These are phyloP conservation scores for Steinernema feltiae DNA, from an alignment of 1,140 invertebrate species.

Conservation along the genomic window DNA sequence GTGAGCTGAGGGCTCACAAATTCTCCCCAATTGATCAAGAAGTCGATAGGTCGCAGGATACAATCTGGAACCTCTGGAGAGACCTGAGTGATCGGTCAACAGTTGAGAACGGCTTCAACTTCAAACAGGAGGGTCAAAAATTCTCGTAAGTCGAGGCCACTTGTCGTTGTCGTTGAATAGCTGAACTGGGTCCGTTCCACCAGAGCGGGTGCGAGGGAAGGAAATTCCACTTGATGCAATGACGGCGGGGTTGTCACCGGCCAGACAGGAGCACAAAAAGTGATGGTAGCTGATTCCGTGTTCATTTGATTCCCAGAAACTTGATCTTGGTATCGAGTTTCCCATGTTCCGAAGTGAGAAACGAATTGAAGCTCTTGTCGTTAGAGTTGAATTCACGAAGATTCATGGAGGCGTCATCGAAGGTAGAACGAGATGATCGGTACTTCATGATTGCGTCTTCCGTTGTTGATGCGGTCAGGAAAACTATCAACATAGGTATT, in stretches of 20 bases:
- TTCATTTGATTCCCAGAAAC: conserved; percentile 16
- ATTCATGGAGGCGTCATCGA: conserved; percentile 21
- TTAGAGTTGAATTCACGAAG: conserved; percentile 30
- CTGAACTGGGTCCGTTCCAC: conserved; percentile 11
- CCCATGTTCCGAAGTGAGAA: not conserved
- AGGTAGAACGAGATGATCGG: conserved; percentile 21
- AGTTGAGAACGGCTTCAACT: conserved; percentile 23
- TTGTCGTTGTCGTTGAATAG: conserved; percentile 12
- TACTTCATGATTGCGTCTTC: not conserved
- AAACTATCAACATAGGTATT: conserved; percentile 32
- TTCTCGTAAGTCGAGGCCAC: conserved; percentile 14
- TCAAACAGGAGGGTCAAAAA: conserved; percentile 20
- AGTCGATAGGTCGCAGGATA: not conserved
- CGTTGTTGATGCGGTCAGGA: not conserved
- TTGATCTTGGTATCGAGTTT: not conserved
- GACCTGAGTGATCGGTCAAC: not conserved
- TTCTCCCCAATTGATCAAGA: not conserved
- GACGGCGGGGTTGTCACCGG: no score
- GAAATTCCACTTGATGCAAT: no score
- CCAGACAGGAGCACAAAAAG: no score
- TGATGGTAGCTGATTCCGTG: no score
- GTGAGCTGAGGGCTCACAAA: no score
- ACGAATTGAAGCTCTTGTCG: not conserved
- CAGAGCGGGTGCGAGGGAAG: conserved; percentile 5
- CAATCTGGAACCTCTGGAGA: not conserved